phyloP scores from a whole-genome alignment of 2,113 vertebrate species.

The Haliaeetus leucogaster region DNA sequence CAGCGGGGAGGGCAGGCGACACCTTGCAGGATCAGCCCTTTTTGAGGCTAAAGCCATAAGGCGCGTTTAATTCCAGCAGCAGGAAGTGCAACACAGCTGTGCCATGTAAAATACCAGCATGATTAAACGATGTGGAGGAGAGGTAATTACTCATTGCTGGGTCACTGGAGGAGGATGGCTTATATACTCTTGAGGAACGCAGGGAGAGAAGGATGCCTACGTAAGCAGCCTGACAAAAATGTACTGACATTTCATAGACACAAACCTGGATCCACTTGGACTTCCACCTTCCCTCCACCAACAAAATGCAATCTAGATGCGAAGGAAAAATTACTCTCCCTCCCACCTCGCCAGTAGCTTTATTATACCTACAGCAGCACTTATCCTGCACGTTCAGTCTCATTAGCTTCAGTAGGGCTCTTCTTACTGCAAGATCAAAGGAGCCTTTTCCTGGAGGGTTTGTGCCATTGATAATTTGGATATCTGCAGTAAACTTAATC shows the following conservation, averaged over 20 bases:
- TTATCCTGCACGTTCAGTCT: neutral
- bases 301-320: neutral
- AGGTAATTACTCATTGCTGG: slow-evolving; percentile 53
- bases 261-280: neutral
- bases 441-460: slow-evolving; percentile 23
- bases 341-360: neutral
- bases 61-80: slow-evolving; percentile 2
- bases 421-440: slow-evolving; percentile 21
- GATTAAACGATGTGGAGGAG: slow-evolving; percentile 57
- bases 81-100: slow-evolving; percentile 55
- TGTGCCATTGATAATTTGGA: slow-evolving; percentile 38
- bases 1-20: neutral
- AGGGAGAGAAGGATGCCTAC: neutral
- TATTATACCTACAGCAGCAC: neutral
- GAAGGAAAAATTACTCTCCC: neutral
- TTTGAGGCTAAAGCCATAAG: neutral
- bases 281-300: neutral
- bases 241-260: neutral
- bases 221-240: slow-evolving; percentile 47
- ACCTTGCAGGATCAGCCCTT: neutral
- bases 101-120: slow-evolving; percentile 19
- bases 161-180: slow-evolving; percentile 58
- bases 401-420: neutral
- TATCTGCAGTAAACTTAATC: slow-evolving; percentile 52
- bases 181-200: slow-evolving; percentile 1